Evolutionary conservation across 2,797 vertebrate species (phyloP).

Genomic region (Hybognathus amarus): DNA sequence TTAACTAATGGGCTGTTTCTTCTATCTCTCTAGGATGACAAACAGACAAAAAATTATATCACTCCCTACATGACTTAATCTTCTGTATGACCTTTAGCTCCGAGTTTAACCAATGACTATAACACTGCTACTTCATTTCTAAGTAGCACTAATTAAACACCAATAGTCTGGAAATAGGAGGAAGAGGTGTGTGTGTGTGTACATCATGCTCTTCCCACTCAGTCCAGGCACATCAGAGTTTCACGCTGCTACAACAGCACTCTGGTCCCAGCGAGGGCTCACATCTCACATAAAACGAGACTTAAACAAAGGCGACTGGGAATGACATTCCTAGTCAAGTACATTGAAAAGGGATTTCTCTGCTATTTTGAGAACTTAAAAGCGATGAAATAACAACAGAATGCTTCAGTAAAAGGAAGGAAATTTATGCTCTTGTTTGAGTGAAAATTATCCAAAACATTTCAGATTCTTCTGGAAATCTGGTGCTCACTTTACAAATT

Average conservation of each 20-base stretch:
- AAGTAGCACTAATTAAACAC: constrained; percentile 15
- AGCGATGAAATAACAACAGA: constrained; percentile 17
- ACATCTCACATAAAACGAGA: constrained; percentile 4
- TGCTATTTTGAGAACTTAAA: constrained; percentile 16
- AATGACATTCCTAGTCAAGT: constrained; percentile 5
- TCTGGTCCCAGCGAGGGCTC: not conserved
- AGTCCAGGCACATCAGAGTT: not conserved
- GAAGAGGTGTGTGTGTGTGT: not conserved
- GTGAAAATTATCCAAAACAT: not conserved
- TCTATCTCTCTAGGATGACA: not conserved
- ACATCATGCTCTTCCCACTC: not conserved
- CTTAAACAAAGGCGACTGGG: not conserved
- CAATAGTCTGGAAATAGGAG: not conserved
- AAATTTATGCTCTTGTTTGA: not conserved
- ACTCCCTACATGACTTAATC: not conserved
- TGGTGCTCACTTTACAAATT: constrained; percentile 19
- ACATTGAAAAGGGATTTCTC: not conserved
- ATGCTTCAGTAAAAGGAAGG: constrained; percentile 19
- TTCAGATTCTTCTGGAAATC: not conserved
- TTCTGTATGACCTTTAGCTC: not conserved
- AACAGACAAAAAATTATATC: not conserved
- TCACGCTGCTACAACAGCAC: not conserved
- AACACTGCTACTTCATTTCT: not conserved
- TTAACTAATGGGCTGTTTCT: not conserved
- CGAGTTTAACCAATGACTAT: not conserved